A percentile compares a stretch with the other conserved stretches of the same genome.
Conservation (phyloP, 2,888 invertebrate genomes). For the Desoria tigrina region DNA sequence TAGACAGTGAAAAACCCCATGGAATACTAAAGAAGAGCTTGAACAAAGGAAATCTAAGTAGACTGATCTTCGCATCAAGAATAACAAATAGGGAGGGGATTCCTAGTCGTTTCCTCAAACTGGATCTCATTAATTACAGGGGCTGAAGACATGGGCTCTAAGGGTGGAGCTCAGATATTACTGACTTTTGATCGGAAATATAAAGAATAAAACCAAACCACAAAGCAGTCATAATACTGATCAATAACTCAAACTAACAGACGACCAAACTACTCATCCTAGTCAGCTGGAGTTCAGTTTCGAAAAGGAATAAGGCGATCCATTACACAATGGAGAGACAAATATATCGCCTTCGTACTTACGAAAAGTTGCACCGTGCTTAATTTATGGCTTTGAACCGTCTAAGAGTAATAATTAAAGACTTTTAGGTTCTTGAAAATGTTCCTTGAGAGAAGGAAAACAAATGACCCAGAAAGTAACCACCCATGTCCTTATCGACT, state of each 20-base stretch:
- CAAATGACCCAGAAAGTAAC: slow-evolving; percentile 18
- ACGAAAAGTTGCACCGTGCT: neutral
- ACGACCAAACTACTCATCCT: neutral
- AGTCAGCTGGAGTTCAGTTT: slow-evolving; percentile 8
- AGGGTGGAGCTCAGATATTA: slow-evolving; percentile 7
- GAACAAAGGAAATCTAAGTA: neutral
- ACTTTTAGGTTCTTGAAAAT: neutral
- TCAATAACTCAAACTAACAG: neutral
- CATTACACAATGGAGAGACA: neutral
- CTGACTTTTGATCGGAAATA: slow-evolving; percentile 2
- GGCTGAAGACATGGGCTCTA: slow-evolving; percentile 7
- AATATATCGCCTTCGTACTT: neutral
- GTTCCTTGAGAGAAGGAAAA: slow-evolving; percentile 10
- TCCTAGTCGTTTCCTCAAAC: slow-evolving; percentile 11
- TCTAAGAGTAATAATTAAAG: slow-evolving; percentile 16
- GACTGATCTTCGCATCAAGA: slow-evolving; percentile 3
- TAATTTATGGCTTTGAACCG: slow-evolving; percentile 8
- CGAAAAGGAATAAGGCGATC: neutral
- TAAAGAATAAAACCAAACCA: neutral
- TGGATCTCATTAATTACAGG: slow-evolving; percentile 16
- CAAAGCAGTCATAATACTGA: neutral
- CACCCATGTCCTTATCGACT: slow-evolving; percentile 9
- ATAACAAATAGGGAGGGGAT: slow-evolving; percentile 13
- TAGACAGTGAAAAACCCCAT: too few relatives aligned
- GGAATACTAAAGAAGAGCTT: too few relatives aligned